Percentiles rank a stretch among this genome's conserved stretches.
Conservation (phyloP, 1,140 invertebrate genomes). For the Euwallacea fornicatus region DNA sequence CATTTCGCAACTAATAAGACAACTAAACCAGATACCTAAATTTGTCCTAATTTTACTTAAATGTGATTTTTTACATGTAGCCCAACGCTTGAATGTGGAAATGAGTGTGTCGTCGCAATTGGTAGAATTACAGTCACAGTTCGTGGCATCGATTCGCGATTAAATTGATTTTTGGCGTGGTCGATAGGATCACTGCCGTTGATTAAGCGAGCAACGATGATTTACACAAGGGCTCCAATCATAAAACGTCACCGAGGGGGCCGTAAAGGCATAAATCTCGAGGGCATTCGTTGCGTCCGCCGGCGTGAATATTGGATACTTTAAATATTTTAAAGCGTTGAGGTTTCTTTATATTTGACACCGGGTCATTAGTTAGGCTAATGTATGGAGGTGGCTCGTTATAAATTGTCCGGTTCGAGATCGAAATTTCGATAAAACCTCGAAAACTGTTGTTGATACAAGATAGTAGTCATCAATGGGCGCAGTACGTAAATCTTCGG, state of each 20-base stretch:
- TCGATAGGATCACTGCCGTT: neutral
- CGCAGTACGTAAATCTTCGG: conserved; percentile 29
- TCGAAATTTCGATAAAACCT: conserved; percentile 46
- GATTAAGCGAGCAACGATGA: neutral
- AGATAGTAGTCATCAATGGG: conserved; percentile 46
- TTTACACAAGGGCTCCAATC: conserved; percentile 16
- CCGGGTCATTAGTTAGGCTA: conserved; percentile 47
- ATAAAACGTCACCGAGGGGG: conserved; percentile 17
- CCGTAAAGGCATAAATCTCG: conserved; percentile 22
- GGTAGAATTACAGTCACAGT: too few species aligned
- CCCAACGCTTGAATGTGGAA: neutral
- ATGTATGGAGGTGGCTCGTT: conserved; percentile 44
- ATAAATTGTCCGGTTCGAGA: conserved; percentile 45
- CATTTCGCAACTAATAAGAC: too few species aligned
- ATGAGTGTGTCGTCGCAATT: neutral
- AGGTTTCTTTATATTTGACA: conserved; percentile 42
- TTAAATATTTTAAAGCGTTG: conserved; percentile 39
- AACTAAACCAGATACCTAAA: too few species aligned
- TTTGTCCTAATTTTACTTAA: too few species aligned
- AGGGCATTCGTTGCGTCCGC: neutral
- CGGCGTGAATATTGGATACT: conserved; percentile 42
- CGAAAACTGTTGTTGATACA: conserved; percentile 48
- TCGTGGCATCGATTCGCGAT: too few species aligned
- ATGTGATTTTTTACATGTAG: neutral
- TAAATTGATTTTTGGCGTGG: too few species aligned